Evolutionary conservation across 2,113 vertebrate genomes (phyloP), one percentile per base, ranked within the genome.

Genomic region (Perca schrenkii): DNA sequence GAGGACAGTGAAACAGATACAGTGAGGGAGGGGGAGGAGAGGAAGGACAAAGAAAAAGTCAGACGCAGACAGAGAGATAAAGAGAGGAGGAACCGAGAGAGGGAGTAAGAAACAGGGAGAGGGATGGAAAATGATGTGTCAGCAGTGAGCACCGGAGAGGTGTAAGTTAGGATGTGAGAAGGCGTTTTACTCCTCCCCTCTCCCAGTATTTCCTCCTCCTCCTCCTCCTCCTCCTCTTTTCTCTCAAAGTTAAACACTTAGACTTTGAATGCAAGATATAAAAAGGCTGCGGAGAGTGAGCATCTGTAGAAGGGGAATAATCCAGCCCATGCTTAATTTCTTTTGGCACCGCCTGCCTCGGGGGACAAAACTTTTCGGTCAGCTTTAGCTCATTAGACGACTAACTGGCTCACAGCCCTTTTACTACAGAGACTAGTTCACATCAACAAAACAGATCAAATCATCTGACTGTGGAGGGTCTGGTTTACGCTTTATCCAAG

Each of bases 21-120:
- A 85, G 84, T 4, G 34, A 74, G 82, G 56, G 86, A 72, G 82
- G 80, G 65, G 40, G 10, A 10, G 40, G 62, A 77, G 67, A 66
- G 88, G 86, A 91, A 91, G 90, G 91, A 91, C 87, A 86, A 86
- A 90, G 87, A 88, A 92, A 92, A 90, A 92, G 90, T 91, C 89
- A 90, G 90, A 91, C 70, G 50, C 76, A 85, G 87, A 93, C 76
- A 84, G 80, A 84, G 76, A 93, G 90, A 88, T 89, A 90, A 93
- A 81, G 88, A 85, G 85, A 90, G 88, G 89, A 81, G 85, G 87
- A 90, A 83, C 70, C 25, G 74, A 50, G 82, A 72, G 80, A 77
- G 82, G 40, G 73, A 82, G 78, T 53, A 82, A 86, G 88, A 85
- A 87, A 80, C 61, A 36, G 70, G 80, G 85, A 89, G 91, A 89